phyloP scores from a whole-genome alignment of 2,888 invertebrate species.

The Drosophila testacea region DNA sequence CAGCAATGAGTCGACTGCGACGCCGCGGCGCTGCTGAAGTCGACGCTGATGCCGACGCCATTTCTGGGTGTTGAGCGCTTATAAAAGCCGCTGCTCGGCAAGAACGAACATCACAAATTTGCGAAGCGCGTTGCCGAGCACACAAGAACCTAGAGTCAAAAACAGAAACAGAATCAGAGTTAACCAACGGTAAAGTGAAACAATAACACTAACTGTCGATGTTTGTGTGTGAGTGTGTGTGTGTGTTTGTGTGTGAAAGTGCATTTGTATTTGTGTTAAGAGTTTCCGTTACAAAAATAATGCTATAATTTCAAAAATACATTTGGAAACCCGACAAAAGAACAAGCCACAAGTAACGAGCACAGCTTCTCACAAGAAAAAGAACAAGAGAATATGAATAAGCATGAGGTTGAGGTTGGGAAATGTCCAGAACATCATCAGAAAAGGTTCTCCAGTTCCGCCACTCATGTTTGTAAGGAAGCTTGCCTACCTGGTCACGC shows the following conservation, averaged over 20 bases:
- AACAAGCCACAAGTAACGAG: conserved; percentile 70
- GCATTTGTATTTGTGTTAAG: conserved; percentile 61
- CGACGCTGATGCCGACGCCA: conserved; percentile 18
- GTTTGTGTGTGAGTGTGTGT: conserved; percentile 1
- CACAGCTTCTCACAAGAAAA: conserved; percentile 46
- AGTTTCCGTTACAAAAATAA: conserved; percentile 71
- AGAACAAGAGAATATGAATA: conserved; percentile 1
- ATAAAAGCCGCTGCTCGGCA: conserved; percentile 66
- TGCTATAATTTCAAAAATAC: conserved; percentile 61
- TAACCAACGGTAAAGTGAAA: conserved; percentile 70
- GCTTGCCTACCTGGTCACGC: conserved; percentile 45
- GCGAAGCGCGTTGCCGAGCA: conserved; percentile 76
- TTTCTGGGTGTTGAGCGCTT: conserved; percentile 35
- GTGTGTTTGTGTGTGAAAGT: conserved; percentile 24
- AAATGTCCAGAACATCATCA: conserved; percentile 16
- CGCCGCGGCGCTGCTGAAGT: conserved; percentile 24
- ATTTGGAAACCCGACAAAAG: conserved; percentile 66
- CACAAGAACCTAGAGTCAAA: conserved; percentile 49
- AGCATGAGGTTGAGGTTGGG: not conserved
- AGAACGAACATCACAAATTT: conserved; percentile 74
- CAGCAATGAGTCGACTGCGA: conserved; percentile 49
- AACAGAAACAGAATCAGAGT: conserved; percentile 40
- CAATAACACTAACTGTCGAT: conserved; percentile 36
- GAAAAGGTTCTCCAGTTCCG: not conserved
- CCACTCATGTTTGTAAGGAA: conserved; percentile 50